Conservation (phyloP, 2,113 vertebrate species). For the Hydrochoerus hydrochaeris region DNA sequence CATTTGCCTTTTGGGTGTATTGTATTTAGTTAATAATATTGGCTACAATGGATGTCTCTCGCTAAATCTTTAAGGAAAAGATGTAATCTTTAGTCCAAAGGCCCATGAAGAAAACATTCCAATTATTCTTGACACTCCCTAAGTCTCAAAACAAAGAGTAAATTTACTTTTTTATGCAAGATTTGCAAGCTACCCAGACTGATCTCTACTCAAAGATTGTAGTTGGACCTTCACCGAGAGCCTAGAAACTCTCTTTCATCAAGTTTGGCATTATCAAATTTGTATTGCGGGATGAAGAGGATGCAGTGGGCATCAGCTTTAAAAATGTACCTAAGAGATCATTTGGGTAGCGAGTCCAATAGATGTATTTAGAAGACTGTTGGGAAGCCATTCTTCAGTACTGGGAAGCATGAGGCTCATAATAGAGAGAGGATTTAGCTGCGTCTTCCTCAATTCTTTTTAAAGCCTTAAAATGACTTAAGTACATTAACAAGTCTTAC, state of each 20-base stretch:
- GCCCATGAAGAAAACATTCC: conserved; percentile 3
- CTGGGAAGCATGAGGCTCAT: not conserved
- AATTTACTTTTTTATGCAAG: conserved; percentile 27
- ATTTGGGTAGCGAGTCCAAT: not conserved
- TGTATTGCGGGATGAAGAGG: not conserved
- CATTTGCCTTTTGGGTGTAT: conserved; percentile 58
- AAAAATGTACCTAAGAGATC: not conserved
- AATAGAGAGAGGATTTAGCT: not conserved
- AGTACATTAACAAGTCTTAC: no score
- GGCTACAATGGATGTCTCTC: conserved; percentile 46
- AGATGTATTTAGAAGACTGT: not conserved
- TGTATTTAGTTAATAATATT: conserved; percentile 49
- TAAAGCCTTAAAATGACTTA: not conserved
- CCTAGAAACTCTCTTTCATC: conserved; percentile 34
- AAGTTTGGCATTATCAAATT: not conserved
- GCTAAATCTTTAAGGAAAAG: conserved; percentile 60
- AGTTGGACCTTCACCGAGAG: not conserved
- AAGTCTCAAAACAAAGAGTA: conserved; percentile 12
- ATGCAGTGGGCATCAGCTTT: not conserved
- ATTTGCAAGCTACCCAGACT: not conserved
- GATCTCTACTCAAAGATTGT: not conserved
- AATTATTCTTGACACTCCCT: not conserved
- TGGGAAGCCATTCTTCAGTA: not conserved
- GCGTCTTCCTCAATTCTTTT: not conserved
- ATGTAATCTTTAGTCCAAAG: conserved; percentile 44